These are phyloP conservation scores for Myotis myotis DNA, from an alignment of 2,797 vertebrate genomes.

Conservation along the genomic window DNA sequence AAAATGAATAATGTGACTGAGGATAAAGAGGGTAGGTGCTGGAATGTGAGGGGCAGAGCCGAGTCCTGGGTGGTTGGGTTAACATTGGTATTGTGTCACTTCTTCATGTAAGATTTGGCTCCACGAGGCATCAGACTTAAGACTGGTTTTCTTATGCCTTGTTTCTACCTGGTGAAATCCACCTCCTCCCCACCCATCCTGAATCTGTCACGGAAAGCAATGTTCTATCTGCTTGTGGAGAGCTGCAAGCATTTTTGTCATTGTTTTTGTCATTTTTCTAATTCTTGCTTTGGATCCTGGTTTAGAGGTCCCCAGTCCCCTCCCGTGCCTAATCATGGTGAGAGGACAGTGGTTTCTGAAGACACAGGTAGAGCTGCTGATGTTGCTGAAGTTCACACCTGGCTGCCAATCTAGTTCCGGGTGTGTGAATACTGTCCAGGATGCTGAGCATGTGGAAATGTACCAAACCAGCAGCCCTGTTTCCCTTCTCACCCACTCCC, in stretches of 20 bases:
- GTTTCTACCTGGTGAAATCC: neutral
- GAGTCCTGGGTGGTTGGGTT: too few species aligned
- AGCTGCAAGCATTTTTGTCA: neutral
- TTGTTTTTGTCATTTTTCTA: neutral
- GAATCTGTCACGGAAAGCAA: neutral
- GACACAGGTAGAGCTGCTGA: accelerated
- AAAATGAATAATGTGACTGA: neutral
- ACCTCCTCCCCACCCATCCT: too few species aligned
- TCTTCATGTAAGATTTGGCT: neutral
- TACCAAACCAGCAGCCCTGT: neutral
- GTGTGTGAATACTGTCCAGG: neutral
- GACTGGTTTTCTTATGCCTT: neutral
- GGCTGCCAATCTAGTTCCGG: neutral
- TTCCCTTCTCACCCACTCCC: neutral
- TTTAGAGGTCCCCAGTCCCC: neutral
- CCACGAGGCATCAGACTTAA: neutral
- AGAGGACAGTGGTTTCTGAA: neutral
- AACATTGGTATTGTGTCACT: neutral
- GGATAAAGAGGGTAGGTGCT: neutral
- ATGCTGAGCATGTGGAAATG: neutral
- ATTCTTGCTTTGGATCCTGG: neutral
- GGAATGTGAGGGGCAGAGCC: neutral
- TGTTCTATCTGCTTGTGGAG: neutral
- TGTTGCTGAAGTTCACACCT: neutral
- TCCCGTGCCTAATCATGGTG: neutral